phyloP scores from a whole-genome alignment of 1,140 invertebrate genomes.

The Formica exsecta region DNA sequence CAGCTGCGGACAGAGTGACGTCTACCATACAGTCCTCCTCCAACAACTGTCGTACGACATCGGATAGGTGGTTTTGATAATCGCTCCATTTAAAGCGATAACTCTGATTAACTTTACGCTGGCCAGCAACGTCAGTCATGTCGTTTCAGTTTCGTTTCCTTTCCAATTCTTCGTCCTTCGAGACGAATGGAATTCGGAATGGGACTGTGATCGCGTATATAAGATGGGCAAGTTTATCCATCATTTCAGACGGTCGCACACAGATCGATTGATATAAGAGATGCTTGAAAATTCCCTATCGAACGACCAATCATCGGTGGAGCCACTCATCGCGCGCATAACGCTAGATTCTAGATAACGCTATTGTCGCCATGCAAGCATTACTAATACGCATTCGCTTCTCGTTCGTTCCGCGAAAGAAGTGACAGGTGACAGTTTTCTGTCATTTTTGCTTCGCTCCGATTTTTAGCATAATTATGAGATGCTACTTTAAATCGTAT shows the following conservation, averaged over 20 bases:
- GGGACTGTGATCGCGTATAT: conserved; percentile 59
- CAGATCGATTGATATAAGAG: too few species aligned
- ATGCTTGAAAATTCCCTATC: too few species aligned
- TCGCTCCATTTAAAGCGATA: conserved; percentile 88
- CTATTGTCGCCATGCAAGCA: too few species aligned
- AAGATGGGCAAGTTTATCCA: too few species aligned
- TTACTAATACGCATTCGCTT: too few species aligned
- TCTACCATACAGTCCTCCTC: conserved; percentile 87
- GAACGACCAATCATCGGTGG: too few species aligned
- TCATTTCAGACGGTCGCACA: too few species aligned
- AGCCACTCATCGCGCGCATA: too few species aligned
- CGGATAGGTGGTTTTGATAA: conserved; percentile 86
- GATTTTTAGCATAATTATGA: not conserved
- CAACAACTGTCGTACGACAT: conserved; percentile 85
- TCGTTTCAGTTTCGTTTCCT: conserved; percentile 76
- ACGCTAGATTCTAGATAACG: too few species aligned
- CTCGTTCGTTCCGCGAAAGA: too few species aligned
- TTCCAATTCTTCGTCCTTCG: not conserved
- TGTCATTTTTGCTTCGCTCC: not conserved
- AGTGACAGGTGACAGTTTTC: too few species aligned
- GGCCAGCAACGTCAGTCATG: conserved; percentile 70
- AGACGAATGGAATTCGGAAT: conserved; percentile 76
- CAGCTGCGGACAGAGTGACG: conserved; percentile 86
- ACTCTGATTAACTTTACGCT: conserved; percentile 70
- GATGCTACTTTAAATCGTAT: not conserved